Evolutionary conservation across 2,797 vertebrate species (phyloP).

Genomic region (Melanotaenia nigrans): DNA sequence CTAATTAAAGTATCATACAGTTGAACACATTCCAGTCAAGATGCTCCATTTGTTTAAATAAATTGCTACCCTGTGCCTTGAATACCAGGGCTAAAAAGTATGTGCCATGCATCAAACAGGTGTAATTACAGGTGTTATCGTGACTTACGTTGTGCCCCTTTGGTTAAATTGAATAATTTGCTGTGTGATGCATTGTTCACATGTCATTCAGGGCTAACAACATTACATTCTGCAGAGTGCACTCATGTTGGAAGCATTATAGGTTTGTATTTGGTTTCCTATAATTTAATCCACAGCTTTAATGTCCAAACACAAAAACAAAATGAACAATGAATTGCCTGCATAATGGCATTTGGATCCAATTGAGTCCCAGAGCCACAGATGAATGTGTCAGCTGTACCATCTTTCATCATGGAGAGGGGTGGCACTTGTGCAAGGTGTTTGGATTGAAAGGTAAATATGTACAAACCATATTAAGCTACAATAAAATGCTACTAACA

Average conservation of each 20-base stretch:
- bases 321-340: slow-evolving; percentile 71
- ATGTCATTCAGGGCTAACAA: slow-evolving; percentile 70
- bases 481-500: slow-evolving; percentile 29
- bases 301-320: slow-evolving; percentile 61
- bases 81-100: slow-evolving; percentile 42
- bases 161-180: slow-evolving; percentile 72
- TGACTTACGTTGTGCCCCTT: slow-evolving; percentile 60
- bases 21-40: slow-evolving; percentile 35
- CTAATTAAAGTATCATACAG: slow-evolving; percentile 50
- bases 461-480: slow-evolving; percentile 14
- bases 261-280: slow-evolving; percentile 58
- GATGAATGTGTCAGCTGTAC: slow-evolving; percentile 42
- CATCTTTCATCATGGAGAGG: slow-evolving; percentile 31
- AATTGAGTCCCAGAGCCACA: slow-evolving; percentile 56
- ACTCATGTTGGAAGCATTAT: slow-evolving; percentile 56
- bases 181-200: slow-evolving; percentile 67
- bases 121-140: slow-evolving; percentile 72
- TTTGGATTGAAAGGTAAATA: slow-evolving; percentile 25
- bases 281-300: slow-evolving; percentile 74
- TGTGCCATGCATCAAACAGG: slow-evolving; percentile 61
- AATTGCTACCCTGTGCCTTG: slow-evolving; percentile 48
- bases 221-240: slow-evolving; percentile 63
- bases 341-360: slow-evolving; percentile 66
- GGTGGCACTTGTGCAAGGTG: slow-evolving; percentile 36
- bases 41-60: slow-evolving; percentile 39